These are phyloP conservation scores for Phymorhynchus buccinoides DNA, from an alignment of 1,140 invertebrate genomes.

Conservation along the genomic window DNA sequence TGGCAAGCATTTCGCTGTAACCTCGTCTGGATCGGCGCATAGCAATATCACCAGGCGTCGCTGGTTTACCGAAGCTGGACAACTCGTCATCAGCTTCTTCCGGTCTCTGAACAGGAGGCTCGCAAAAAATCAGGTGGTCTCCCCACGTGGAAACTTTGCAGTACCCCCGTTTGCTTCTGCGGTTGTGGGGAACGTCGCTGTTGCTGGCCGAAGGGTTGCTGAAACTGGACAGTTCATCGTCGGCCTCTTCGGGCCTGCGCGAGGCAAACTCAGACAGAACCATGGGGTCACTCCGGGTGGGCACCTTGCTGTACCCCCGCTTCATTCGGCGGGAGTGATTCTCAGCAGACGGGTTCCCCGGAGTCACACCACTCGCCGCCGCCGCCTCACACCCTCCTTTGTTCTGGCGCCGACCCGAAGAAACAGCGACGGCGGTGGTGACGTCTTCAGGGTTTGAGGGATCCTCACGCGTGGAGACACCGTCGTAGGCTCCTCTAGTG, in stretches of 20 bases:
- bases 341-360: too few species aligned
- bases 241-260: background rate
- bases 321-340: background rate
- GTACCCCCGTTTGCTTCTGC: background rate
- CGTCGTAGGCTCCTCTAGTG: slow-evolving; percentile 62
- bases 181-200: background rate
- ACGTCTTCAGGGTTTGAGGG: background rate
- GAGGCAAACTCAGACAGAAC: background rate
- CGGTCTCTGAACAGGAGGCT: background rate
- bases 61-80: background rate
- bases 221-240: background rate
- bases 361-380: too few species aligned
- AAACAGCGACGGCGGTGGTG: too few species aligned
- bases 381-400: too few species aligned
- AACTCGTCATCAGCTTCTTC: background rate
- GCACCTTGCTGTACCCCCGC: background rate
- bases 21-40: background rate
- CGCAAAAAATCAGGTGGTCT: background rate
- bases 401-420: too few species aligned
- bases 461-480: slow-evolving; percentile 44
- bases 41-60: background rate
- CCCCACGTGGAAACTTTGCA: background rate
- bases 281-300: background rate
- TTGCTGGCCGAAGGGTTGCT: background rate
- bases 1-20: background rate